A percentile compares a stretch with the other conserved stretches of the same genome.
Evolutionary conservation across 2,888 invertebrate genomes (phyloP).

Genomic region (Lathronympha strigana): DNA sequence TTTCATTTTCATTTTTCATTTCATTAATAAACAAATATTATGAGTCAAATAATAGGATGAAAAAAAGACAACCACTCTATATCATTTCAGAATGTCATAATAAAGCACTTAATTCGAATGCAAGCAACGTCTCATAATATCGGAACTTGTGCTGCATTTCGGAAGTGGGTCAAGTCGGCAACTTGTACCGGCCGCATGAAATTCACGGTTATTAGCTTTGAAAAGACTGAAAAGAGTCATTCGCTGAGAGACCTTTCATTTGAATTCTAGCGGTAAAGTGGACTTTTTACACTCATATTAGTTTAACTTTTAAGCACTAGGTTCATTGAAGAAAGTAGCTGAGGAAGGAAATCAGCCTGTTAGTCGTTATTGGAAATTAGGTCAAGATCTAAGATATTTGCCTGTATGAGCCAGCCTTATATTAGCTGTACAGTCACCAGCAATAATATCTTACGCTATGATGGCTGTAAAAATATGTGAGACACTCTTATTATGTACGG

Average conservation of each 20-base stretch:
- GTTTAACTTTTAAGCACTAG: background rate
- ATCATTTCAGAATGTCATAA: constrained; percentile 1
- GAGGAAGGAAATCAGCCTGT: too few species aligned
- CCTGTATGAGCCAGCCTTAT: too few species aligned
- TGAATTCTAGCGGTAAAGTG: constrained; percentile 5
- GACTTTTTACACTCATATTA: background rate
- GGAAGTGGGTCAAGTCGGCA: constrained; percentile 31
- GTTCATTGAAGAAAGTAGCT: too few species aligned
- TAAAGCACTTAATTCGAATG: constrained; percentile 12
- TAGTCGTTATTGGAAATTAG: too few species aligned
- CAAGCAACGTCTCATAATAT: constrained; percentile 26
- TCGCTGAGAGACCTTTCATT: constrained; percentile 16
- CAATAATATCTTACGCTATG: too few species aligned
- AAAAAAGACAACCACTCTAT: background rate
- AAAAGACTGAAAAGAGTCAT: constrained; percentile 31
- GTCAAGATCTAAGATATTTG: too few species aligned
- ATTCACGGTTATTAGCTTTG: constrained; percentile 30
- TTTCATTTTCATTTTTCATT: too few species aligned
- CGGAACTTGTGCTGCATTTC: constrained; percentile 28
- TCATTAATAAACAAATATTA: background rate
- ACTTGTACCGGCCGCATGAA: constrained; percentile 13
- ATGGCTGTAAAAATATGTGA: too few species aligned
- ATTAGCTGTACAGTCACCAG: too few species aligned
- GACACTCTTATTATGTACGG: too few species aligned
- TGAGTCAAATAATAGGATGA: background rate